Conservation (phyloP, 2,888 invertebrate genomes). For the Xestia sexstrigata region DNA sequence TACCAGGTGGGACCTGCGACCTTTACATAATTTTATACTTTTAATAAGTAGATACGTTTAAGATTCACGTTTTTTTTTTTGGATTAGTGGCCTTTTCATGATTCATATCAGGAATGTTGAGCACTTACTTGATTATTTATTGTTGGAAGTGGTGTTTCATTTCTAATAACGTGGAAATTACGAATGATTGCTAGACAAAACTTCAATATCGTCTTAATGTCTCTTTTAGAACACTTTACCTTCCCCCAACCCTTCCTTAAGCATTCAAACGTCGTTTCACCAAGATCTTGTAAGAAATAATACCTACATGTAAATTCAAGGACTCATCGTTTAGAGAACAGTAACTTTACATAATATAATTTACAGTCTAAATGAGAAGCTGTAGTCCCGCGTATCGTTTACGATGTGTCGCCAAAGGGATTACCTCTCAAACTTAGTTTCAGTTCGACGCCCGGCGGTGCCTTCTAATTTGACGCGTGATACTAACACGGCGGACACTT, state of each 20-base stretch:
- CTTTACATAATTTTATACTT: constrained; percentile 63
- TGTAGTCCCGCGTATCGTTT: constrained; percentile 29
- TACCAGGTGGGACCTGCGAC: constrained; percentile 54
- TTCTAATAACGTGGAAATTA: neutral
- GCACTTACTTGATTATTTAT: constrained; percentile 51
- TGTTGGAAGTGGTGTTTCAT: constrained; percentile 4
- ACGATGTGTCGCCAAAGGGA: constrained; percentile 47
- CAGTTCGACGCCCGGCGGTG: constrained; percentile 57
- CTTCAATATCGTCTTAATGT: neutral
- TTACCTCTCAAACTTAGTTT: constrained; percentile 54
- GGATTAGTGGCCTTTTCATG: constrained; percentile 57
- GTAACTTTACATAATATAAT: constrained; percentile 30
- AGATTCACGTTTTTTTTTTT: constrained; percentile 41
- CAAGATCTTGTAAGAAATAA: constrained; percentile 14
- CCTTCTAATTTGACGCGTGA: constrained; percentile 71
- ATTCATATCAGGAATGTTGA: constrained; percentile 45
- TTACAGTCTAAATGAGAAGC: constrained; percentile 16
- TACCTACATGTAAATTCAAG: constrained; percentile 29
- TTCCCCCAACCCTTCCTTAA: neutral
- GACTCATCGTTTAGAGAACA: constrained; percentile 17
- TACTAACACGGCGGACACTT: constrained; percentile 57
- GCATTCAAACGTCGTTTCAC: constrained; percentile 1
- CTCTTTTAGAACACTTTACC: neutral
- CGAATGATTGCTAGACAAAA: neutral
- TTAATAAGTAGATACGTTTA: constrained; percentile 21